phyloP scores from a whole-genome alignment of 2,113 vertebrate genomes.

The Lepus americanus region DNA sequence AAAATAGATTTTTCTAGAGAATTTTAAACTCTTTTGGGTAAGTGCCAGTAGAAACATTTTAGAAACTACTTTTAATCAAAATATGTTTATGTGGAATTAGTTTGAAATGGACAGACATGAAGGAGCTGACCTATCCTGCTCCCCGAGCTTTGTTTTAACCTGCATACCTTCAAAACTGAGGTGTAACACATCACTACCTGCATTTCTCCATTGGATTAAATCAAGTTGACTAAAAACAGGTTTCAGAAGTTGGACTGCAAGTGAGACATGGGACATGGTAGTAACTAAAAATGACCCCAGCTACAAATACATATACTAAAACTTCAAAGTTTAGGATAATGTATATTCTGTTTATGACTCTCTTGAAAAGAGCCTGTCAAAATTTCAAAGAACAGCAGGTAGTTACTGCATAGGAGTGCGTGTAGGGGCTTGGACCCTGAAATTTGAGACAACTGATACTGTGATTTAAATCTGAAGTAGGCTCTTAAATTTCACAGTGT shows the following conservation, averaged over 20 bases:
- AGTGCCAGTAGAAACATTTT: slow-evolving; percentile 31
- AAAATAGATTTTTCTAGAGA: slow-evolving; percentile 72
- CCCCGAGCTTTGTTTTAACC: neutral
- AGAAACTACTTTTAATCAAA: slow-evolving; percentile 13
- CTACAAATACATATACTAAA: neutral
- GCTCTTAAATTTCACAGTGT: neutral
- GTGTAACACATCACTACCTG: neutral
- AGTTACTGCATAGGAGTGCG: neutral
- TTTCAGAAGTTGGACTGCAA: neutral
- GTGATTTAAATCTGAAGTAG: neutral
- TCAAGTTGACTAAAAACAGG: neutral
- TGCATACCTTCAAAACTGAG: too few relatives aligned
- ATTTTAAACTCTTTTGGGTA: slow-evolving; percentile 39
- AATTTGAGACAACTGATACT: neutral
- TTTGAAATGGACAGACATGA: slow-evolving; percentile 16
- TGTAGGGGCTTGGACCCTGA: neutral
- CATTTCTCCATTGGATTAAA: neutral
- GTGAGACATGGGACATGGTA: neutral
- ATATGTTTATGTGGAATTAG: neutral
- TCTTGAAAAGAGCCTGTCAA: neutral
- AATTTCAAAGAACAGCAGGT: neutral
- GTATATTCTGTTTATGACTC: neutral
- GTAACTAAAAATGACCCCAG: neutral
- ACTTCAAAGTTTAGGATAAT: neutral
- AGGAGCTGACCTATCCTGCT: neutral